Percentiles rank a stretch among this genome's conserved stretches.
Conservation (phyloP, 2,888 invertebrate species). For the Lithodes maja region DNA sequence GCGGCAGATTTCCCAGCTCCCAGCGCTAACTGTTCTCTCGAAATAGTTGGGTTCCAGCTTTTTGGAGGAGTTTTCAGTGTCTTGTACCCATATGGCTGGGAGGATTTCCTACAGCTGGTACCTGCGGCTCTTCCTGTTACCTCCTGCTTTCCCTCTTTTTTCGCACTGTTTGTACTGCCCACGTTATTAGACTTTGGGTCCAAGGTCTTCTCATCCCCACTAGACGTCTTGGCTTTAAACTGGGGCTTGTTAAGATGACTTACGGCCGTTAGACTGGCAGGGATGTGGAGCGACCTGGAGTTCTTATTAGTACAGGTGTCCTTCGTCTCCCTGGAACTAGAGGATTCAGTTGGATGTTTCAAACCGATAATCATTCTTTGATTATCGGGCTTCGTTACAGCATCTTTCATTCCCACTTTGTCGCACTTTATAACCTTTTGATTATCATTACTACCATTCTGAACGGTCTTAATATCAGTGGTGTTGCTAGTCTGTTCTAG, state of each 20-base stretch:
- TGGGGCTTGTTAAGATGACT: conserved; percentile 61
- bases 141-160: conserved; percentile 43
- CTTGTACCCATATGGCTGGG: conserved; percentile 76
- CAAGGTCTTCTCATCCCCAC: conserved; percentile 41
- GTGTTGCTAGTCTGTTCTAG: not conserved
- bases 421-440: not conserved
- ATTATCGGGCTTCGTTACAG: not conserved
- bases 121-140: conserved; percentile 69
- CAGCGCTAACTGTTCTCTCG: conserved; percentile 59
- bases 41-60: conserved; percentile 78
- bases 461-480: not conserved
- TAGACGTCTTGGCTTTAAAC: conserved; percentile 37
- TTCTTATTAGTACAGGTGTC: conserved; percentile 25
- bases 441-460: conserved; percentile 15
- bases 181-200: conserved; percentile 42
- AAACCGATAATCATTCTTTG: not conserved
- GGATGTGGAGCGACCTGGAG: conserved; percentile 46
- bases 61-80: conserved; percentile 79
- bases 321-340: conserved; percentile 22
- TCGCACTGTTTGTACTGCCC: conserved; percentile 18
- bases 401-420: not conserved
- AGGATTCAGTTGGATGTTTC: not conserved
- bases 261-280: conserved; percentile 58
- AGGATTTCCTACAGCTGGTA: conserved; percentile 72
- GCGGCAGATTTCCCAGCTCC: conserved; percentile 42